phyloP scores from a whole-genome alignment of 2,113 vertebrate genomes.

The Lethenteron camtschaticum region DNA sequence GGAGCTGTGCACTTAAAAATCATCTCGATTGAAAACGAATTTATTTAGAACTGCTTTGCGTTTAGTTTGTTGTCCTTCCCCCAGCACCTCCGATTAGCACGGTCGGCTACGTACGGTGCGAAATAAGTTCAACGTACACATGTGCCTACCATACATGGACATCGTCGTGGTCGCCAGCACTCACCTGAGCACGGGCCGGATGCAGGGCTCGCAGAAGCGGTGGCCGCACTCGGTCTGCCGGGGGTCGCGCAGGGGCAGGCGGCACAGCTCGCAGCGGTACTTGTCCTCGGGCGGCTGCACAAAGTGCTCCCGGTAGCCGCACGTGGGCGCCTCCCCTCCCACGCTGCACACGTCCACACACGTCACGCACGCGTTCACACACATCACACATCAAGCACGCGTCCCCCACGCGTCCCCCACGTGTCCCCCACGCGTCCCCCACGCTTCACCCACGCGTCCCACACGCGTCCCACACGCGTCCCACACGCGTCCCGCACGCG shows the following conservation, averaged over 20 bases:
- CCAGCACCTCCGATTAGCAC: no score
- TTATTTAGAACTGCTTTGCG: no score
- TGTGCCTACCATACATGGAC: no score
- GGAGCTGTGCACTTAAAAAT: no score
- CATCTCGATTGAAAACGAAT: no score
- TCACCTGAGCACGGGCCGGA: slow-evolving; percentile 34
- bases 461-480: background rate
- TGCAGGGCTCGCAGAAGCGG: slow-evolving; percentile 81
- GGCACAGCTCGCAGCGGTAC: slow-evolving; percentile 77
- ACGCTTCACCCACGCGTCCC: background rate
- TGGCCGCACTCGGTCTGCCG: slow-evolving; percentile 88
- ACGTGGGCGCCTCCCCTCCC: no score
- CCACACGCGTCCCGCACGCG: background rate
- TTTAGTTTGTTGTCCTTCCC: no score
- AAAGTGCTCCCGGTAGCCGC: slow-evolving; percentile 19
- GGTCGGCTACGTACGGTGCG: no score
- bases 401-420: background rate
- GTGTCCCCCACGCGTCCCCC: background rate
- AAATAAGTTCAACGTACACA: no score
- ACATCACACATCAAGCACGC: background rate
- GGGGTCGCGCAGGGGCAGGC: slow-evolving; percentile 58
- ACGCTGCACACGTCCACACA: no score
- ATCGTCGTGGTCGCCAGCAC: background rate
- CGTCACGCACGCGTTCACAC: background rate
- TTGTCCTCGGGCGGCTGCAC: slow-evolving; percentile 61